phyloP scores from a whole-genome alignment of 2,113 vertebrate genomes.

The Pteronura brasiliensis region DNA sequence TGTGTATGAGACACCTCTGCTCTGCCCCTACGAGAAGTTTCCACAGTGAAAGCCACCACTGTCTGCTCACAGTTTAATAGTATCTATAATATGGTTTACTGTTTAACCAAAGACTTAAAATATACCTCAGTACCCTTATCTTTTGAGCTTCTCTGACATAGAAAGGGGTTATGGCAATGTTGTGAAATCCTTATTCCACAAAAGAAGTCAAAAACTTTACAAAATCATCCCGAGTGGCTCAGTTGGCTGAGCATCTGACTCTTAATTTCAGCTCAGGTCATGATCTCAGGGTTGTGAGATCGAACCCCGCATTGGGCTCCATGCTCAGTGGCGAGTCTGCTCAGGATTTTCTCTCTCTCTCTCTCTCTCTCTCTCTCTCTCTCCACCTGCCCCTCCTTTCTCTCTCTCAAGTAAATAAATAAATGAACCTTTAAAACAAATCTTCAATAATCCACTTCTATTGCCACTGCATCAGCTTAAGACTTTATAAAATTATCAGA shows the following conservation, averaged over 20 bases:
- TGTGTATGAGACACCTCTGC: neutral
- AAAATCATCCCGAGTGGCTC: neutral
- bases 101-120: neutral
- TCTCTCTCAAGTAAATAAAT: neutral
- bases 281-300: neutral
- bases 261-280: neutral
- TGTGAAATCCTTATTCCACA: neutral
- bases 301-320: neutral
- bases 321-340: neutral
- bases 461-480: neutral
- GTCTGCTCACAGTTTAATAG: neutral
- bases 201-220: neutral
- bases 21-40: neutral
- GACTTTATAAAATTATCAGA: neutral
- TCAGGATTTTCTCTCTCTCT: neutral
- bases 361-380: neutral
- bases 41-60: neutral
- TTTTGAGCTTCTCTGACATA: conserved; percentile 2
- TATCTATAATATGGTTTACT: neutral
- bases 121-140: neutral
- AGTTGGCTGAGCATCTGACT: neutral
- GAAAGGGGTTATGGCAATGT: neutral
- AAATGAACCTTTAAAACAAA: neutral
- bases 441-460: neutral
- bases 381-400: neutral